Percentiles rank a stretch among this genome's conserved stretches.
These are phyloP conservation scores for Rattus rattus DNA, from an alignment of 2,113 vertebrate species.

Conservation along the genomic window DNA sequence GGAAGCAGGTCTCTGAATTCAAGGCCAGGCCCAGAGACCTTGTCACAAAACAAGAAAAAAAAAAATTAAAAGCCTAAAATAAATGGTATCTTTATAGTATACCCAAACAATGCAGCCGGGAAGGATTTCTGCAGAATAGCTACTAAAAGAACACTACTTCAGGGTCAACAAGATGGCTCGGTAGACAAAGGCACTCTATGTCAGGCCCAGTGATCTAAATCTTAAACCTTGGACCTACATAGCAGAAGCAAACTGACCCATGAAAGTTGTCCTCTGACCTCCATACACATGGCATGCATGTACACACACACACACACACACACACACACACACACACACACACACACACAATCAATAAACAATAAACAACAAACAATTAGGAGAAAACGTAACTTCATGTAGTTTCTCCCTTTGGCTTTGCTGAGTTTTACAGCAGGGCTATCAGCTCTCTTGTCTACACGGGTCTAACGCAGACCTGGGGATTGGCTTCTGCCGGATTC, in stretches of 20 bases:
- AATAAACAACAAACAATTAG: not conserved
- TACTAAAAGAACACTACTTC: not conserved
- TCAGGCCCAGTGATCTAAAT: not conserved
- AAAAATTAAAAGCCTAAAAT: not conserved
- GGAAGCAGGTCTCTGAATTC: not conserved
- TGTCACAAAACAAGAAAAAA: not conserved
- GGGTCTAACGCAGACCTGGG: not conserved
- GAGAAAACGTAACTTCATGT: not conserved
- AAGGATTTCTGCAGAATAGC: conserved; percentile 23
- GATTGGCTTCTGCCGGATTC: conserved; percentile 8
- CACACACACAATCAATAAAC: not conserved
- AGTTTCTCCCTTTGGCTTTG: conserved; percentile 30
- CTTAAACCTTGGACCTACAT: not conserved
- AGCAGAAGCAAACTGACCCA: not conserved
- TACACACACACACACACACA: not conserved
- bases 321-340: not conserved
- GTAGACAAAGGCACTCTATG: not conserved
- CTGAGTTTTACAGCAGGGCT: not conserved
- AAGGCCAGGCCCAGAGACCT: not conserved
- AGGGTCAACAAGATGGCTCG: not conserved
- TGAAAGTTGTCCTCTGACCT: not conserved
- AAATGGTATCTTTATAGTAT: conserved; percentile 37
- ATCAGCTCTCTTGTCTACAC: not conserved
- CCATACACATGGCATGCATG: not conserved
- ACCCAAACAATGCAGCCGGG: not conserved